Conservation (phyloP, 2,797 vertebrate species). For the Onychomys arenicola region DNA sequence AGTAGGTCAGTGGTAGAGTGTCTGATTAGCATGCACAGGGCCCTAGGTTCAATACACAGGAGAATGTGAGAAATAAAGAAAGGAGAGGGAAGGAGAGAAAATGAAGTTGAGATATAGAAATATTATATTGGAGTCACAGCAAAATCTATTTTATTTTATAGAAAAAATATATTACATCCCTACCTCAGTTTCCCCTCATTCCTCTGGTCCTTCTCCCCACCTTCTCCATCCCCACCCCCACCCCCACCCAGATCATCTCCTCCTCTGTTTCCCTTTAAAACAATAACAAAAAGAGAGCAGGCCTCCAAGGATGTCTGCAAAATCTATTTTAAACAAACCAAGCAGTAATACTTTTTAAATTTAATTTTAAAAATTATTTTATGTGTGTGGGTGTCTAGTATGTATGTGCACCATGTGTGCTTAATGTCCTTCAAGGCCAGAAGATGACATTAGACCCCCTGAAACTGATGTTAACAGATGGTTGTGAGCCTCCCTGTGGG, state of each 20-base stretch:
- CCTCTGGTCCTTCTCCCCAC: too few species aligned
- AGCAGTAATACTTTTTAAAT: background rate
- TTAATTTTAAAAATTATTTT: background rate
- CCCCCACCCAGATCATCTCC: background rate
- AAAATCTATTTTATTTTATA: constrained; percentile 33
- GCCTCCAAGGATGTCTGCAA: background rate
- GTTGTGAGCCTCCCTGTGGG: background rate
- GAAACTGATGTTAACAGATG: too few species aligned
- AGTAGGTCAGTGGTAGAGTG: background rate
- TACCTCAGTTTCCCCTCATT: background rate
- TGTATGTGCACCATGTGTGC: background rate
- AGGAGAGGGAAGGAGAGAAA: too few species aligned
- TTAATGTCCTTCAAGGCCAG: background rate
- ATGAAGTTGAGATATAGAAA: background rate
- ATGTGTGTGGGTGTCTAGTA: background rate
- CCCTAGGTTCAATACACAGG: background rate
- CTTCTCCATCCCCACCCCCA: too few species aligned
- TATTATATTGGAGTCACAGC: background rate
- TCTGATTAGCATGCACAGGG: too few species aligned
- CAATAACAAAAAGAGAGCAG: background rate
- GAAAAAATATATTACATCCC: background rate
- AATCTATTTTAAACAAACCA: constrained; percentile 9
- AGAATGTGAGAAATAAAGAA: background rate
- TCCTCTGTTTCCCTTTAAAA: too few species aligned
- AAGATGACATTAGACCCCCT: background rate